Evolutionary conservation across 2,888 invertebrate genomes (phyloP).

Genomic region (Lasioglossum oenotherae): DNA sequence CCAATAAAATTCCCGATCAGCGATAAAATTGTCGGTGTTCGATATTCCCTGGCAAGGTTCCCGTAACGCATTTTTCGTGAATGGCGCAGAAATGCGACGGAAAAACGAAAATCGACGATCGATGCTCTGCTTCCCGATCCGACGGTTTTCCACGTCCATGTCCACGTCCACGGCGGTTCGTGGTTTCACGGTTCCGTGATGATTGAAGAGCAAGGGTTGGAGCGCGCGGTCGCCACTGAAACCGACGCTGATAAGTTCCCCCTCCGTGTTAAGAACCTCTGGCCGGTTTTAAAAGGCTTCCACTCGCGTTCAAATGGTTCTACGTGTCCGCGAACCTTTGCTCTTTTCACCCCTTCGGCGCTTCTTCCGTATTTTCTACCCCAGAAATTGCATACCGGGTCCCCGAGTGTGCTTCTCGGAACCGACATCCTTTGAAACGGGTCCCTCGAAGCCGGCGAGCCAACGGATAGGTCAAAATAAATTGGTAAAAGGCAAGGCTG

Average conservation of each 20-base stretch:
- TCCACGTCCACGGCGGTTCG: neutral
- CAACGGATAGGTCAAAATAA: neutral
- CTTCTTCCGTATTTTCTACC: neutral
- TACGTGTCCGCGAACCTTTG: neutral
- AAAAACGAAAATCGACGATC: neutral
- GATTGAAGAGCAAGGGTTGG: neutral
- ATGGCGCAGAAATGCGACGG: neutral
- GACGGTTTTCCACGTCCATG: neutral
- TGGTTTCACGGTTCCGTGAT: neutral
- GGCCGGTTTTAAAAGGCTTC: neutral
- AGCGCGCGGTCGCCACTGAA: neutral
- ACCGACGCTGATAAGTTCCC: neutral
- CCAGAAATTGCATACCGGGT: neutral
- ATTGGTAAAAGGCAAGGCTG: neutral
- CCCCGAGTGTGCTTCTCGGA: neutral
- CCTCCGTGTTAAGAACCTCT: neutral
- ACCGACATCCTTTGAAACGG: neutral
- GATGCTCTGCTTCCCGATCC: neutral
- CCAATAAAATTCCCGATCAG: neutral
- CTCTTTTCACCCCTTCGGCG: neutral
- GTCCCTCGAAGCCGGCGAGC: neutral
- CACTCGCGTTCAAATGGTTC: neutral
- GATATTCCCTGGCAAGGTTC: conserved; percentile 1
- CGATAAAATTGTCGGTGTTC: neutral
- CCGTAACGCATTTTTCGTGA: neutral